These are phyloP conservation scores for Onychostruthus taczanowskii DNA, from an alignment of 2,113 vertebrate species.

Conservation along the genomic window DNA sequence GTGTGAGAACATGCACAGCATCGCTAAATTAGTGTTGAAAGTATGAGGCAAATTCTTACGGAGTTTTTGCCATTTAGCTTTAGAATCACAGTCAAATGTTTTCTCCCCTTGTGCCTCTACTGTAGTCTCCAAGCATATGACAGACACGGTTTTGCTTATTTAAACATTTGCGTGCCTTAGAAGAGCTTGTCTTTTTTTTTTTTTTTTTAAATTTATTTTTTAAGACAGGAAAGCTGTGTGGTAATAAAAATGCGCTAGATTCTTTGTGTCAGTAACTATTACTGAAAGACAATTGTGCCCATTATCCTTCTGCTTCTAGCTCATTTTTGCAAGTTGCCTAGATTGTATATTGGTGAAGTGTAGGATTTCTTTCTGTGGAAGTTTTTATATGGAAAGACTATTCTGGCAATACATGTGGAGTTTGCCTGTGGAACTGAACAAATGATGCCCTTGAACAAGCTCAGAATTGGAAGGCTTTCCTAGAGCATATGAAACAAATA, in stretches of 20 bases:
- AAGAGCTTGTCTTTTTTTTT: not conserved
- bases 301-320: not conserved
- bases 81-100: not conserved
- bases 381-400: not conserved
- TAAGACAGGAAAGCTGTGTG: not conserved
- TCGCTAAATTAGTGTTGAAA: not conserved
- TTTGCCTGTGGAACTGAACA: not conserved
- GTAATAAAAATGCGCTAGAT: not conserved
- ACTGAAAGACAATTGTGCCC: not conserved
- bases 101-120: not conserved
- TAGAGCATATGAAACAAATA: not conserved
- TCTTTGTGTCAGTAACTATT: not conserved
- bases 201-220: not conserved
- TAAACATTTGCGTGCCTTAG: not conserved
- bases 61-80: not conserved
- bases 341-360: not conserved
- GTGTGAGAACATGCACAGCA: not conserved
- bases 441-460: not conserved
- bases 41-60: not conserved
- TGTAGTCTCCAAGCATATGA: not conserved
- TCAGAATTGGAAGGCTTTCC: not conserved
- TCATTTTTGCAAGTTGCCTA: not conserved
- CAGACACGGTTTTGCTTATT: not conserved
- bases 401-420: not conserved
- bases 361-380: not conserved